These are phyloP conservation scores for Chiroxiphia lanceolata DNA, from an alignment of 2,797 vertebrate genomes.

Conservation along the genomic window DNA sequence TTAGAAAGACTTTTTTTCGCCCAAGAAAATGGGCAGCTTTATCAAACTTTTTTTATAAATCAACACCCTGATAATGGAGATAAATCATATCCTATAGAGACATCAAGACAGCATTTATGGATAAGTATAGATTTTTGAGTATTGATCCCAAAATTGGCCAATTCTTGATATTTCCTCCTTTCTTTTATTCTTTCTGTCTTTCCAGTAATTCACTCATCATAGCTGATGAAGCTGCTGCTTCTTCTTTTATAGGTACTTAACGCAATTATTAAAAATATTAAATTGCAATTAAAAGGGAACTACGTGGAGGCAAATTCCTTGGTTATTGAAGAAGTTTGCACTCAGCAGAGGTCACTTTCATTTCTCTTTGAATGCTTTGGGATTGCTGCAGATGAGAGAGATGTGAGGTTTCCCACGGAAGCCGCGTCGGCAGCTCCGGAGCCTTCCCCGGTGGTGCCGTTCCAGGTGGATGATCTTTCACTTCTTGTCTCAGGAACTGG, in stretches of 20 bases:
- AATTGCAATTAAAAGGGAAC: background rate
- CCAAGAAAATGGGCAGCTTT: background rate
- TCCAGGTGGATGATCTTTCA: conserved; percentile 11
- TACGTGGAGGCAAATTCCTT: background rate
- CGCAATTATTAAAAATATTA: background rate
- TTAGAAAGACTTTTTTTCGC: background rate
- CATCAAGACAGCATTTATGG: background rate
- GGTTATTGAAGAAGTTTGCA: background rate
- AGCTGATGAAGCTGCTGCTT: fast-evolving
- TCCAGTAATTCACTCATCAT: background rate
- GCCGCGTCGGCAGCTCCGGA: fast-evolving
- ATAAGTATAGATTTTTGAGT: background rate
- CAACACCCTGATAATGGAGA: background rate
- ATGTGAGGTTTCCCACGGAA: background rate
- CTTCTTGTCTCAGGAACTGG: background rate
- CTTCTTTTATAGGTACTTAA: background rate
- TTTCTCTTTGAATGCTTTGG: background rate
- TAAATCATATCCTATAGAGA: background rate
- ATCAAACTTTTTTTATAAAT: background rate
- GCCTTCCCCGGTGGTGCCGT: background rate
- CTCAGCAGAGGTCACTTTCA: background rate
- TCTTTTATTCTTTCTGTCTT: background rate
- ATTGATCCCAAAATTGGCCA: background rate
- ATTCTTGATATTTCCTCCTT: background rate
- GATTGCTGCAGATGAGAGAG: background rate